These are phyloP conservation scores for Athalia rosae DNA, from an alignment of 2,888 invertebrate genomes.

Conservation along the genomic window DNA sequence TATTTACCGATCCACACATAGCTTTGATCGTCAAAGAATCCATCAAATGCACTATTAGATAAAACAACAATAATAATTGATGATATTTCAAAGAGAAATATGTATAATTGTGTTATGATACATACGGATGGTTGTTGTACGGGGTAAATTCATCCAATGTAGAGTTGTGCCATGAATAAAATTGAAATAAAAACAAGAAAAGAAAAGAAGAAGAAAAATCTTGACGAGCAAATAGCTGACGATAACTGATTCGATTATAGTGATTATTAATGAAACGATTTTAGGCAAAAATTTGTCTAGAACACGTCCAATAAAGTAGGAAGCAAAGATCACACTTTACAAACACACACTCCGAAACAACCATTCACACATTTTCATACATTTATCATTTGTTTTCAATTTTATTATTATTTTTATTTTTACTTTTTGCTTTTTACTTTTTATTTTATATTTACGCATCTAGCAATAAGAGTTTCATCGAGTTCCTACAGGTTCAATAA, in stretches of 20 bases:
- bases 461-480: constrained; percentile 40
- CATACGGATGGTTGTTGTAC: constrained; percentile 35
- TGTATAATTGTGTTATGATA: background rate
- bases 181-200: background rate
- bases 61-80: background rate
- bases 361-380: constrained; percentile 42
- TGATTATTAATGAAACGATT: constrained; percentile 29
- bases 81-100: background rate
- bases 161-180: background rate
- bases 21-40: background rate
- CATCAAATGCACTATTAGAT: too few species aligned
- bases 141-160: constrained; percentile 17
- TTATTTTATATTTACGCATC: constrained; percentile 34
- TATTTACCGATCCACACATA: background rate
- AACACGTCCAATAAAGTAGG: constrained; percentile 41
- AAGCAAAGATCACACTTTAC: constrained; percentile 39
- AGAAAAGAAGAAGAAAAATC: constrained; percentile 5
- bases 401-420: background rate
- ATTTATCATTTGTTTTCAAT: constrained; percentile 18
- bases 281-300: constrained; percentile 44
- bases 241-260: constrained; percentile 12
- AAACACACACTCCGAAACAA: constrained; percentile 37
- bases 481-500: constrained; percentile 21
- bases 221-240: constrained; percentile 37
- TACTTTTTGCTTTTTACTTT: background rate